Evolutionary conservation across 2,113 vertebrate genomes (phyloP).

Genomic region (Zapus hudsonius): DNA sequence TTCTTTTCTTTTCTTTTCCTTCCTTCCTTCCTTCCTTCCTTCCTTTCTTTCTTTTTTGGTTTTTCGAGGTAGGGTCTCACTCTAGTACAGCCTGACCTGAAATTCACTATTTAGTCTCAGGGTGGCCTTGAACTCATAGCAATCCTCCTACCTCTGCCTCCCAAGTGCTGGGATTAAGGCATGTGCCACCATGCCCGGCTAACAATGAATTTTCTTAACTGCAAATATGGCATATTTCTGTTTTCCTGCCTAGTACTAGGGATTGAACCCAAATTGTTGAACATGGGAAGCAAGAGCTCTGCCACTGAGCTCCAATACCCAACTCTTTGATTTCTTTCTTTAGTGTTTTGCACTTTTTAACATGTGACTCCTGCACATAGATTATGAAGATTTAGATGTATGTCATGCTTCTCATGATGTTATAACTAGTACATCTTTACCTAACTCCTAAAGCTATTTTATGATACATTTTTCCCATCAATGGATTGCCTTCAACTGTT

Average conservation of each 20-base stretch:
- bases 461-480: not conserved
- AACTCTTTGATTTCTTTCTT: constrained; percentile 10
- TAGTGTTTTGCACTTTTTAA: constrained; percentile 32
- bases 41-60: no score
- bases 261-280: not conserved
- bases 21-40: no score
- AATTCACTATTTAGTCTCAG: no score
- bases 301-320: not conserved
- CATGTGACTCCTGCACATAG: not conserved
- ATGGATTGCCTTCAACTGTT: constrained; percentile 6
- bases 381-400: constrained; percentile 30
- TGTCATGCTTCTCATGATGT: constrained; percentile 28
- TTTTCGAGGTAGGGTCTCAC: no score
- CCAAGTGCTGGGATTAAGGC: no score
- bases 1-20: no score
- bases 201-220: constrained; percentile 31
- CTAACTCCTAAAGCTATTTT: not conserved
- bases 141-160: no score
- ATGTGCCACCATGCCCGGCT: no score
- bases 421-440: constrained; percentile 5
- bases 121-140: no score
- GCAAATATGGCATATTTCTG: constrained; percentile 10
- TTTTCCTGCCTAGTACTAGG: not conserved
- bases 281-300: not conserved
- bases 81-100: no score